Conservation (phyloP, 2,888 invertebrate species). For the Tenthredo notha region DNA sequence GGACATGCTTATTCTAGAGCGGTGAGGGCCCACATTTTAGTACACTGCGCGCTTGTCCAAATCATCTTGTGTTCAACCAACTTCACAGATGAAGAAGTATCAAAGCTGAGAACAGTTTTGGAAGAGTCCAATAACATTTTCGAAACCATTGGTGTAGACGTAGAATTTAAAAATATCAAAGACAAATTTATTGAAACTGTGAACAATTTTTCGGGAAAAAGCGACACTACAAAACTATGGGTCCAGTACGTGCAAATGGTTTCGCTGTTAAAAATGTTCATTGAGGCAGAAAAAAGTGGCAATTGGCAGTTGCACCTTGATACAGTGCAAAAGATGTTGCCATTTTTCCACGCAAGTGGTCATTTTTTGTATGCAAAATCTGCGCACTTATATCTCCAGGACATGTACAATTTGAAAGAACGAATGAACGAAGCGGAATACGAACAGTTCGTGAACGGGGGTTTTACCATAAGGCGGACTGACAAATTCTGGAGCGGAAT, state of each 20-base stretch:
- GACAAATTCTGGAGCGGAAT: conserved; percentile 53
- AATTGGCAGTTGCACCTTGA: conserved; percentile 61
- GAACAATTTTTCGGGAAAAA: not conserved
- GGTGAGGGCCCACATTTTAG: conserved; percentile 62
- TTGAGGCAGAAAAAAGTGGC: conserved; percentile 60
- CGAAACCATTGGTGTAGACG: not conserved
- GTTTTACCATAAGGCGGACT: conserved; percentile 49
- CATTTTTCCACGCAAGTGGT: conserved; percentile 59
- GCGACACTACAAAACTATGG: conserved; percentile 61
- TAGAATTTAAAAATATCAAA: conserved; percentile 10
- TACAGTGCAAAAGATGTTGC: conserved; percentile 59
- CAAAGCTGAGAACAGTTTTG: not conserved
- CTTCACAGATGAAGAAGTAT: conserved; percentile 60
- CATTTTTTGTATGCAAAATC: conserved; percentile 62
- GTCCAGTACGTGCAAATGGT: conserved; percentile 61
- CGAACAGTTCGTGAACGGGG: conserved; percentile 58
- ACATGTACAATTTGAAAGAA: conserved; percentile 60
- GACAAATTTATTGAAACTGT: not conserved
- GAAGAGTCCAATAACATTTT: not conserved
- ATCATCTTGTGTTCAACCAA: conserved; percentile 60
- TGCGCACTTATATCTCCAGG: conserved; percentile 60
- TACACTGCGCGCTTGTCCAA: conserved; percentile 63
- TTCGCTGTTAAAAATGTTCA: conserved; percentile 59
- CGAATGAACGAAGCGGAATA: conserved; percentile 13
- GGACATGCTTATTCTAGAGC: conserved; percentile 68